Percentiles rank a stretch among this genome's conserved stretches.
Evolutionary conservation across 2,888 invertebrate genomes (phyloP).

Genomic region (Xanthia icteritia): DNA sequence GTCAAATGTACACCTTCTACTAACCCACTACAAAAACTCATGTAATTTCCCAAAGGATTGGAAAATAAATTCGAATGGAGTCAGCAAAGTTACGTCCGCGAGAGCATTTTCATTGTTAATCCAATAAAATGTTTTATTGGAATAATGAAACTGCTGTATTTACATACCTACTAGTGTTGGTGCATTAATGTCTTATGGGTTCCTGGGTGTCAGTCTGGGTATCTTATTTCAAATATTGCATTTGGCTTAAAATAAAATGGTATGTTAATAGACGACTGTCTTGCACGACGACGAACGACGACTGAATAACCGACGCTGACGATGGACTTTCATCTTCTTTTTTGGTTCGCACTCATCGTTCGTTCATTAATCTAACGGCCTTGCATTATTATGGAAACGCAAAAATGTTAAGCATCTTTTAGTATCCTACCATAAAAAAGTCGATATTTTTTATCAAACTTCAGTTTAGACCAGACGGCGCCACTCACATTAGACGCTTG

Average conservation of each 20-base stretch:
- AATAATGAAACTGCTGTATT: background rate
- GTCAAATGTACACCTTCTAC: background rate
- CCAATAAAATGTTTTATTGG: conserved; percentile 10
- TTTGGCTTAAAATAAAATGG: too few species aligned
- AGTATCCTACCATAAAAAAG: background rate
- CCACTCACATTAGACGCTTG: conserved; percentile 46
- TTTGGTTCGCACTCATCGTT: too few species aligned
- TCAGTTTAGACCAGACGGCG: conserved; percentile 46
- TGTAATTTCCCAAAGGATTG: conserved; percentile 46
- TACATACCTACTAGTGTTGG: background rate
- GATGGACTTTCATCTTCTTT: too few species aligned
- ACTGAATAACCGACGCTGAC: too few species aligned
- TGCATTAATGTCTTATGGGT: background rate
- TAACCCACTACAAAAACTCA: conserved; percentile 18
- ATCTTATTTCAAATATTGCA: background rate
- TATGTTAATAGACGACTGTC: too few species aligned
- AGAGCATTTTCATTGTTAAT: conserved; percentile 12
- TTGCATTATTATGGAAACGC: too few species aligned
- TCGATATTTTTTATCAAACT: background rate
- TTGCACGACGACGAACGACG: too few species aligned
- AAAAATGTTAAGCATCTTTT: background rate
- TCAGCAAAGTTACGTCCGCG: conserved; percentile 3
- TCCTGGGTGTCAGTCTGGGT: accelerated
- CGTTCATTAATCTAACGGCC: too few species aligned
- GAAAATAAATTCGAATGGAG: conserved; percentile 39